phyloP scores from a whole-genome alignment of 2,797 vertebrate species.

The Sebastes miniatus region DNA sequence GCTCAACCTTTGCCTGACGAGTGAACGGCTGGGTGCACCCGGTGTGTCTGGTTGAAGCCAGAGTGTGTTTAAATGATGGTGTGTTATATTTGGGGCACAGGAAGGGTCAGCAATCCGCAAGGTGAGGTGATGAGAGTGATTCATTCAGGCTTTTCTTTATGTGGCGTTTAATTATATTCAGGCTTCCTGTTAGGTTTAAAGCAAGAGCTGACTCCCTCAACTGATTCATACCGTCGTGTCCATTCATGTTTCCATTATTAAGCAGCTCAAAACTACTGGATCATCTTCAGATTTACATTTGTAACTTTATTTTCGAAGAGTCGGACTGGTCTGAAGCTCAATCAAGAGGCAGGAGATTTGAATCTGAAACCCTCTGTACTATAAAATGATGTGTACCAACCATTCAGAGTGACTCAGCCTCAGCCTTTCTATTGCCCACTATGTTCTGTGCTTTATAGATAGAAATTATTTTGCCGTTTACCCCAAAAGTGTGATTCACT shows the following conservation, averaged over 20 bases:
- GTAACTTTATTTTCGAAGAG: neutral
- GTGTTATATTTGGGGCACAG: constrained; percentile 16
- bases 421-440: neutral
- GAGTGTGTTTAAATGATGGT: neutral
- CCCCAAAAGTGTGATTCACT: neutral
- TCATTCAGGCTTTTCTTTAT: constrained; percentile 4
- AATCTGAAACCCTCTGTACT: neutral
- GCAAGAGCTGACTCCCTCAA: neutral
- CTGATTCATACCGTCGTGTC: neutral
- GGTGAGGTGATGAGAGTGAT: constrained; percentile 5
- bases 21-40: neutral
- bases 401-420: neutral
- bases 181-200: neutral
- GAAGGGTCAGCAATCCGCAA: neutral
- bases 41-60: constrained; percentile 20
- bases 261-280: neutral
- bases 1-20: constrained; percentile 22
- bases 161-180: neutral
- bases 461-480: neutral
- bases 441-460: neutral
- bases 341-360: neutral
- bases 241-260: neutral
- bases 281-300: neutral
- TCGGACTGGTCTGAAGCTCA: neutral
- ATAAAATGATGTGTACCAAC: neutral